Conservation (phyloP, 2,113 vertebrate species). For the Ellobius talpinus region DNA sequence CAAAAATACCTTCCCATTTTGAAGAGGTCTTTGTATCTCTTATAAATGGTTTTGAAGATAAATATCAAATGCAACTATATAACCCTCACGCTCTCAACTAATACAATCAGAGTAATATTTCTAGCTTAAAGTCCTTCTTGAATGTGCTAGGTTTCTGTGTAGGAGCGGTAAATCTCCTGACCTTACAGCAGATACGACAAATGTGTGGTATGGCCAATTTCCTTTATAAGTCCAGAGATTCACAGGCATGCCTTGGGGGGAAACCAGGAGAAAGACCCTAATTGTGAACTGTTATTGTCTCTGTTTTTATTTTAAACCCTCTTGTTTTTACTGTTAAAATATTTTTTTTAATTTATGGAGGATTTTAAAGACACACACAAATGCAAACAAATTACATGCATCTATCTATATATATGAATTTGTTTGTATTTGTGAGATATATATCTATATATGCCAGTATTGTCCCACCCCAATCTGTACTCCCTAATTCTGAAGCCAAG, state of each 20-base stretch:
- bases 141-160: neutral
- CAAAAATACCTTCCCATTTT: neutral
- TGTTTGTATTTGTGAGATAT: too few species aligned
- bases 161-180: neutral
- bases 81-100: neutral
- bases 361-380: neutral
- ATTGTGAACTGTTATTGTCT: neutral
- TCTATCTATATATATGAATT: too few species aligned
- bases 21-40: neutral
- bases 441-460: neutral
- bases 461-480: neutral
- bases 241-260: neutral
- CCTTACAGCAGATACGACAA: neutral
- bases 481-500: conserved; percentile 14
- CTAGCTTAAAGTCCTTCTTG: neutral
- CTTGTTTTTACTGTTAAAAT: conserved; percentile 13
- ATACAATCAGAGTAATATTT: neutral
- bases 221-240: neutral
- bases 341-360: neutral
- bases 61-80: neutral
- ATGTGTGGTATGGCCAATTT: neutral
- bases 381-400: neutral
- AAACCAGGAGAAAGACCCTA: neutral
- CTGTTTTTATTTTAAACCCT: neutral
- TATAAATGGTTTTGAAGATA: neutral